A percentile compares a stretch with the other conserved stretches of the same genome.
Conservation (phyloP, 2,113 vertebrate genomes). For the Hirundichthys speculiger region DNA sequence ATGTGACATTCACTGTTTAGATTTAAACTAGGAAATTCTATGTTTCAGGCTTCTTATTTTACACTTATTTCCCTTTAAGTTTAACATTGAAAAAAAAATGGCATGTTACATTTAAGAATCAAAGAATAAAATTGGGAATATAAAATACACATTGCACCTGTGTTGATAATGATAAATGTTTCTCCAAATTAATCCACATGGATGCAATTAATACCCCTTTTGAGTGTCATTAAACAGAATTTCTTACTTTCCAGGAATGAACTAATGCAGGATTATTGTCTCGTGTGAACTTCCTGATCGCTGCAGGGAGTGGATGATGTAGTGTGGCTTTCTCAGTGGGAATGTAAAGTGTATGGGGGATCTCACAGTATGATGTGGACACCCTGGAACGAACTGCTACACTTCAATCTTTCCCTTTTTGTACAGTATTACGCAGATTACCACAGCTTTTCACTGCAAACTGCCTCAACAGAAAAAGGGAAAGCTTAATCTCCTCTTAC, state of each 20-base stretch:
- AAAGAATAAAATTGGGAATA: not conserved
- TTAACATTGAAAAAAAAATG: not conserved
- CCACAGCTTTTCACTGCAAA: constrained; percentile 43
- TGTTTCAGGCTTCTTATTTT: too few relatives aligned
- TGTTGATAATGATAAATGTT: not conserved
- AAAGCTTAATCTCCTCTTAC: constrained; percentile 37
- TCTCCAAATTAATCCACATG: constrained; percentile 9
- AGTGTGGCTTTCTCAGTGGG: constrained; percentile 56
- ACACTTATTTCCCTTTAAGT: too few relatives aligned
- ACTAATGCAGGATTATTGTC: constrained; percentile 61
- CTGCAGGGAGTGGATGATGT: constrained; percentile 55
- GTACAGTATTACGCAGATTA: constrained; percentile 47
- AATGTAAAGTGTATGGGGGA: constrained; percentile 44
- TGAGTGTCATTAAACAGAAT: constrained; percentile 33
- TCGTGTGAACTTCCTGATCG: constrained; percentile 39
- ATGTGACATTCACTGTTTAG: not conserved
- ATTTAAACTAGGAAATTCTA: not conserved
- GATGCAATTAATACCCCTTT: constrained; percentile 13
- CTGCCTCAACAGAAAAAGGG: constrained; percentile 22
- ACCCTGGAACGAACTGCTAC: constrained; percentile 54
- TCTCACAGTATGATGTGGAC: constrained; percentile 57
- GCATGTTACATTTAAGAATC: not conserved
- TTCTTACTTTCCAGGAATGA: constrained; percentile 25
- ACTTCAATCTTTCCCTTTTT: constrained; percentile 55
- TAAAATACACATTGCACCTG: not conserved